These are phyloP conservation scores for Heliocidaris tuberculata DNA, from an alignment of 35 echinoderm and acorn worm genomes.

Conservation along the genomic window DNA sequence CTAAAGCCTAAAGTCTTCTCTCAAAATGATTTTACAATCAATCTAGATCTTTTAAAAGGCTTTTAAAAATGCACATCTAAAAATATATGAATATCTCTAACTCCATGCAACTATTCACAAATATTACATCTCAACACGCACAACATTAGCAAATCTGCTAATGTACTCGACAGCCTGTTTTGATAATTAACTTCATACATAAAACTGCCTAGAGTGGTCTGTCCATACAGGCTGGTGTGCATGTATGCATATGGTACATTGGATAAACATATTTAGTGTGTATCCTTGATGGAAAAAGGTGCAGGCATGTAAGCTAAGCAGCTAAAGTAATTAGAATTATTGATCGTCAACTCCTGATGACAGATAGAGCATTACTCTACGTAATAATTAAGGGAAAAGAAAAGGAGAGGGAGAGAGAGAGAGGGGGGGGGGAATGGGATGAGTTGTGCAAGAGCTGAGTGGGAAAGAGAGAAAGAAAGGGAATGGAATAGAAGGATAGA, in stretches of 20 bases:
- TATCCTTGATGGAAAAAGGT: neutral
- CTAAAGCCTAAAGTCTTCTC: no score
- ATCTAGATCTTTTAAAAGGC: no score
- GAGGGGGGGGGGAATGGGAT: neutral
- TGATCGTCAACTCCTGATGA: neutral
- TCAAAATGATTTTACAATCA: no score
- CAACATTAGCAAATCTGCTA: no score
- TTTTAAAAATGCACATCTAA: no score
- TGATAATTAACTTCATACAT: neutral
- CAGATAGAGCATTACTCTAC: neutral
- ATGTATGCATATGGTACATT: neutral
- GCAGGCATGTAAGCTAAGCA: neutral
- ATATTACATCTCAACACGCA: no score
- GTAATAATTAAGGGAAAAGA: neutral
- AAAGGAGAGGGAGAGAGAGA: neutral
- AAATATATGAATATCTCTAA: no score
- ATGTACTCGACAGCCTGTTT: no score
- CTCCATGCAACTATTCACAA: no score
- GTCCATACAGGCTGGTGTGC: neutral
- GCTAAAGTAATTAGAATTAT: conserved; percentile 13
- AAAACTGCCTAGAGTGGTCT: neutral
- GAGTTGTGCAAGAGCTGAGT: neutral
- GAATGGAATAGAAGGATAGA: neutral
- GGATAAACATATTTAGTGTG: neutral
- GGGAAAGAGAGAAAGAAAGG: neutral